Conservation (phyloP, 1,140 invertebrate genomes). For the Steinernema khuongi region DNA sequence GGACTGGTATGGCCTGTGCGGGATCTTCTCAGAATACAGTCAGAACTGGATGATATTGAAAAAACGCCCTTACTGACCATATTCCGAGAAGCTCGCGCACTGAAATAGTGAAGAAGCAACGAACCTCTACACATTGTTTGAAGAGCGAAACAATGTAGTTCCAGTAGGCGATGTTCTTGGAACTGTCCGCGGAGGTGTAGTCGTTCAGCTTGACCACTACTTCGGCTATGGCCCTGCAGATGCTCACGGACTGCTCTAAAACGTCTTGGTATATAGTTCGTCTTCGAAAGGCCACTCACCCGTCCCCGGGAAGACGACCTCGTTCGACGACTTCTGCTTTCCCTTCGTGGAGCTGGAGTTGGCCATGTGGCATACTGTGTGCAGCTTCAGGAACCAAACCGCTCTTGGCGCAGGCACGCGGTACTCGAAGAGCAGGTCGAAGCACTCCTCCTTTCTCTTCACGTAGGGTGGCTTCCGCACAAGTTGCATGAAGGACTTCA, state of each 20-base stretch:
- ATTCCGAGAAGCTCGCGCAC: background rate
- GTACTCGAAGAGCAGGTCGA: slow-evolving; percentile 40
- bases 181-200: slow-evolving; percentile 29
- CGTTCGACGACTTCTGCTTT: slow-evolving; percentile 26
- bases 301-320: background rate
- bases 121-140: slow-evolving; percentile 46
- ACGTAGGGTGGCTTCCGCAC: background rate
- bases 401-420: slow-evolving; percentile 41
- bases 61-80: background rate
- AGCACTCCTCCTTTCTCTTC: slow-evolving; percentile 36
- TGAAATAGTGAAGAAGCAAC: background rate
- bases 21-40: background rate
- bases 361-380: slow-evolving; percentile 29
- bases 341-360: background rate
- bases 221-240: slow-evolving; percentile 31
- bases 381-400: slow-evolving; percentile 49
- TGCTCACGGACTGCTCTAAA: background rate
- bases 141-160: slow-evolving; percentile 44
- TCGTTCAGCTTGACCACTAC: slow-evolving; percentile 29
- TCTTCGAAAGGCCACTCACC: background rate
- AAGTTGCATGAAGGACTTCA: background rate
- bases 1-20: background rate
- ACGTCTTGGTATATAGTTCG: background rate
- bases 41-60: too few species aligned
- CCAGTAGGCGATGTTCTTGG: slow-evolving; percentile 38